Evolutionary conservation across 1,140 invertebrate genomes (phyloP).

Genomic region (Onthophagus taurus): DNA sequence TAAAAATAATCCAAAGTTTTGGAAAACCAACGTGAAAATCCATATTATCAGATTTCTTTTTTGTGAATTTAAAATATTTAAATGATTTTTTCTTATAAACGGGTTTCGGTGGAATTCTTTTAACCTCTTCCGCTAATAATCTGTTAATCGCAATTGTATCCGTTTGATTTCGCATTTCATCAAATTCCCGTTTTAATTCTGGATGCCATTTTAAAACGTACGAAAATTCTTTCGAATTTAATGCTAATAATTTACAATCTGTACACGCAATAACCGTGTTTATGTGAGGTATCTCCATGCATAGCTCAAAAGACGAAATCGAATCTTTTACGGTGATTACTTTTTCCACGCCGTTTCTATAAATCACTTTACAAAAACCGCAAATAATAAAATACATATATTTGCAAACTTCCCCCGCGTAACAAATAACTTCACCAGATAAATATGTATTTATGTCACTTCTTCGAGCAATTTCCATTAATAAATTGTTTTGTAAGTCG

Average conservation of each 20-base stretch:
- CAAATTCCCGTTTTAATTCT: neutral
- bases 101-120: too few relatives aligned
- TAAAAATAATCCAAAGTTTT: neutral
- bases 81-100: too few relatives aligned
- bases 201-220: too few relatives aligned
- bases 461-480: neutral
- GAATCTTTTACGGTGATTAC: neutral
- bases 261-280: conserved; percentile 4
- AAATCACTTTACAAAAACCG: conserved; percentile 6
- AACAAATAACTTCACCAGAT: conserved; percentile 5
- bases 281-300: conserved; percentile 2
- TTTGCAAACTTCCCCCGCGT: conserved; percentile 14
- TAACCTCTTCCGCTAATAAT: too few relatives aligned
- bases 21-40: neutral
- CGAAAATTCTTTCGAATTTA: neutral
- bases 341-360: neutral
- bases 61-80: too few relatives aligned
- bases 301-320: conserved; percentile 7
- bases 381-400: conserved; percentile 6
- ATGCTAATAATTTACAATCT: conserved; percentile 5
- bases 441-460: neutral
- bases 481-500: neutral
- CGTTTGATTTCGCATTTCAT: neutral
- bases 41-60: neutral
- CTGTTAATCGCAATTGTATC: neutral